Evolutionary conservation across 2,888 invertebrate genomes (phyloP).

Genomic region (Prenolepis imparis): DNA sequence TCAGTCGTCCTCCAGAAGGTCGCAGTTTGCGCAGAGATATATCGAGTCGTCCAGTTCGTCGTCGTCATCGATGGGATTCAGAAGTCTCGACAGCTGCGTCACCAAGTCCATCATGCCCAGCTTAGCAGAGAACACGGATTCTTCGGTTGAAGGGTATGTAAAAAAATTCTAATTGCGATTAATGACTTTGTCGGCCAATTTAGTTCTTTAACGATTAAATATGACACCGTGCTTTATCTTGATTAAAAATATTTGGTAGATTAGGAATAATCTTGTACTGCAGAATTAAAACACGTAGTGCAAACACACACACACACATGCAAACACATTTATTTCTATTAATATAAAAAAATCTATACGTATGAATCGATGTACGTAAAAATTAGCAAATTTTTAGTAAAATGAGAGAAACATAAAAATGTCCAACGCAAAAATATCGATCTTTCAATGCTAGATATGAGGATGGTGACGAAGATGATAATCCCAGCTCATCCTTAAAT

Average conservation of each 20-base stretch:
- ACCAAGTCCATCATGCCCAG: slow-evolving; percentile 87
- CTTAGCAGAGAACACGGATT: slow-evolving; percentile 87
- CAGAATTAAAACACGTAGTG: not conserved
- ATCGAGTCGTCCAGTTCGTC: slow-evolving; percentile 88
- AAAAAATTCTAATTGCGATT: not conserved
- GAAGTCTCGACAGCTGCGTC: slow-evolving; percentile 89
- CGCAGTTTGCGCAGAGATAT: slow-evolving; percentile 88
- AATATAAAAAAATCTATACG: not conserved
- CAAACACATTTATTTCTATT: not conserved
- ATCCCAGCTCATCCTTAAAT: slow-evolving; percentile 86
- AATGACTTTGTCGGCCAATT: not conserved
- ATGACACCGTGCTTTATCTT: not conserved
- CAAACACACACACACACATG: no score
- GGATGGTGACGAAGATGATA: slow-evolving; percentile 87
- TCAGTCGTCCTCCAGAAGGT: slow-evolving; percentile 87
- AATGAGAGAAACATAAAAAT: not conserved
- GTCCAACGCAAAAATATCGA: not conserved
- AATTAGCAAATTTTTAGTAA: not conserved
- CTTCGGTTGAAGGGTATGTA: slow-evolving; percentile 87
- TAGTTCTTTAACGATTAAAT: not conserved
- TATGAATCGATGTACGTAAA: not conserved
- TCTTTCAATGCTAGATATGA: slow-evolving; percentile 73
- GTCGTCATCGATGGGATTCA: slow-evolving; percentile 89
- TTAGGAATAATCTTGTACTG: not conserved
- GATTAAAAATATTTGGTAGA: not conserved